Base-by-base conservation (phyloP, 53 echinoderm and acorn worm species). In the Echinometra lucunter region DNA sequence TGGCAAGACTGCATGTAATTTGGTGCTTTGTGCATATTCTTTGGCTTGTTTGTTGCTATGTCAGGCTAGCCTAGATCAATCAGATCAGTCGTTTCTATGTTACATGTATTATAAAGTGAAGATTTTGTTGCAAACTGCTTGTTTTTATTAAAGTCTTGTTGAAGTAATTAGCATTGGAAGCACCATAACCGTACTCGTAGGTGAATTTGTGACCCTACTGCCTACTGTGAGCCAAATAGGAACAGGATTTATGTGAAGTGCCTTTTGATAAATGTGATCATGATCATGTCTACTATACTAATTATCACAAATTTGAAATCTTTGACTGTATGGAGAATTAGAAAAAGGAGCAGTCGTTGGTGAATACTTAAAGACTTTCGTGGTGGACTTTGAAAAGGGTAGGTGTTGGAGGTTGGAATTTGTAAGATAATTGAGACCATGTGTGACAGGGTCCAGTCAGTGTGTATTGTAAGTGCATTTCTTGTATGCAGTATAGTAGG, bases 391-490 rank as follows among this genome's bases (percentile, higher is more conserved):
- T 15, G 63, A 12, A 63, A 78, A 40, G 38, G 38, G n/a, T n/a
- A n/a, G n/a, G n/a, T n/a, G n/a, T n/a, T 78, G 19, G 16, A 13
- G 11, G 16, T n/a, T n/a, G n/a, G 8, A 13, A 72, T 72, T 32
- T 72, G 32, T 30, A 35, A 3, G 35, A 30, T 1, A 35, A 72
- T 72, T 1, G 28, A 72, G 72, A 78, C 38, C 78, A 78, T 78
- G 42, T 78, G 78, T 78, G 78, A 78, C 38, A 6, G 21, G 42
- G 23, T 78, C 4, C 42, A 78, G 78, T 6, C 12, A 78, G 78
- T 78, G 78, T 42, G 78, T 17, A 40, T 78, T 78, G 78, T 78
- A 78, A 38, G 42, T 78, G 30, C 88, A 88, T 45, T 30, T 49
- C 88, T 53, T 57, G 34, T 57, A 13, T 88, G 57, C 32, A 15